Base-by-base conservation (phyloP, 1,140 invertebrate species). In the Drosophila murphyi region DNA sequence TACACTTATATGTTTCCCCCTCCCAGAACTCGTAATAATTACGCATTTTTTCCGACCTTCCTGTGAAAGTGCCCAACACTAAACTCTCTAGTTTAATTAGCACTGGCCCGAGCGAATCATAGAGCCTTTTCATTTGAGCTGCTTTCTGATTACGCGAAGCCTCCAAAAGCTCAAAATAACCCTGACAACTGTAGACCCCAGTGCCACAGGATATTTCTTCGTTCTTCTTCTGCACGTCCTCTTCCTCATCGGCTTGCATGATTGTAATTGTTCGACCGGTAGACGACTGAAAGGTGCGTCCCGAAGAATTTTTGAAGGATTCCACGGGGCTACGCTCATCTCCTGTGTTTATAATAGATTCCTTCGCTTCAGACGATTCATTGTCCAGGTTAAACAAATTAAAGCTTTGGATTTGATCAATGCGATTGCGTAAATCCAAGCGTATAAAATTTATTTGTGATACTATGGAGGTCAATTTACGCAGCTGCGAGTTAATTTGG, bases 51-150 rank as follows among this genome's bases (percentile, higher is more conserved):
- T 92, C 72, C 1, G 95, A 95, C 55, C 92, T 93, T 2, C 96
- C 96, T 0, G 94, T 95, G 39, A 94, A 94, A 1, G 95, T 95
- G 48, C 94, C 94, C 20, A 96, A 91, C 0, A 96, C 95, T 5
- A 97, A 82, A 75, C 95, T 96, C 92, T 98, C 97, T 72, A 98
- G 92, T 92, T 98, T 98, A 56, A 95, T 96, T 1, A 98, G 91
- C 48, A 97, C 94, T 0, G 96, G 96, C 0, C 95, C 95, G 31
- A 96, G 94, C 1, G 95, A 95, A 43, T 95, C 94, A 81, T 97
- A 97, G 3, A 95, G 94, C 35, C 95, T 94, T 1, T 94, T 93
- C 91, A 98, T 94, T 5, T 94, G 90, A 1, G 94, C 94, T 8
- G 96, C 93, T 50, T 95, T 94, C 73, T 96, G 94, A 2, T 94